Conservation (phyloP, 2,888 invertebrate genomes). For the Sarcophaga carnaria region DNA sequence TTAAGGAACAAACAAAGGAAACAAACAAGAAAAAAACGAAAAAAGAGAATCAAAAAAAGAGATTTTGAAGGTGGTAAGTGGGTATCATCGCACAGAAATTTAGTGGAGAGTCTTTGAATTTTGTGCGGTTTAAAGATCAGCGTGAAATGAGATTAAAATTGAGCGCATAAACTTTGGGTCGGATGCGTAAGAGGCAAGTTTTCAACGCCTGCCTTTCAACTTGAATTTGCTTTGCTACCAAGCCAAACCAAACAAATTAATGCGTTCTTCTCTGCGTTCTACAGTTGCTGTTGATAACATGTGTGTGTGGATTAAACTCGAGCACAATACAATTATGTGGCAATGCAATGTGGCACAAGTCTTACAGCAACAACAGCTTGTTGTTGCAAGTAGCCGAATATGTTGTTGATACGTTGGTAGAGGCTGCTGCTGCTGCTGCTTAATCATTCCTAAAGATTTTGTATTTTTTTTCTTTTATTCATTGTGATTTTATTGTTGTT, state of each 20-base stretch:
- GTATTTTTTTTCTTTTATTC: constrained; percentile 21
- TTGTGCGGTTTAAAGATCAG: constrained; percentile 76
- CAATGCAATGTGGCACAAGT: constrained; percentile 59
- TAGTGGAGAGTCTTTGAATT: constrained; percentile 53
- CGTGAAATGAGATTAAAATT: constrained; percentile 81
- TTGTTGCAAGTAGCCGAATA: neutral
- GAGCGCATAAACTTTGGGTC: constrained; percentile 72
- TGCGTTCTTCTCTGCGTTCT: constrained; percentile 33
- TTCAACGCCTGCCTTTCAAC: constrained; percentile 57
- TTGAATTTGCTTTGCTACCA: constrained; percentile 59
- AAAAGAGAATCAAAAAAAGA: neutral
- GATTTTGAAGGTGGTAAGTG: constrained; percentile 41
- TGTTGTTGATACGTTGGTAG: neutral
- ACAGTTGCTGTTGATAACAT: constrained; percentile 49
- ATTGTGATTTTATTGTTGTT: constrained; percentile 1
- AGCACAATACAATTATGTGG: constrained; percentile 25
- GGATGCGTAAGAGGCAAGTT: constrained; percentile 69
- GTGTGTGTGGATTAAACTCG: constrained; percentile 55
- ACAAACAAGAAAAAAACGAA: neutral
- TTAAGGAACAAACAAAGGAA: neutral
- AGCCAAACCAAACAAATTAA: constrained; percentile 51
- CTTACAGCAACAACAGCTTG: constrained; percentile 48
- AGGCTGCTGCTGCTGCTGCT: constrained; percentile 31
- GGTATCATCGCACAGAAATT: constrained; percentile 29
- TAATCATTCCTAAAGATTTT: constrained; percentile 71